Percentiles rank a stretch among this genome's conserved stretches.
These are phyloP conservation scores for Notocelia uddmanniana DNA, from an alignment of 2,888 invertebrate genomes.

Conservation along the genomic window DNA sequence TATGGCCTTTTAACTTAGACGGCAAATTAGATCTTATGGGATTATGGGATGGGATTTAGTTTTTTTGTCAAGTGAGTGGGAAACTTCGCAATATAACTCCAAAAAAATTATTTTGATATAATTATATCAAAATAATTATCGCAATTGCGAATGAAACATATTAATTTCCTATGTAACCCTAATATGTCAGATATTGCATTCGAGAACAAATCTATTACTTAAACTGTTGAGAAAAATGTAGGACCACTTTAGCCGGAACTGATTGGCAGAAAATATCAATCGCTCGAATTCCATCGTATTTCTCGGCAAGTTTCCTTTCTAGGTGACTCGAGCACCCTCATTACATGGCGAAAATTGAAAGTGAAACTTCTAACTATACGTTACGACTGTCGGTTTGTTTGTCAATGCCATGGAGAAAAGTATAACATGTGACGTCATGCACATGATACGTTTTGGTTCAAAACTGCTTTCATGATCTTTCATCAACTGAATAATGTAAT, in stretches of 20 bases:
- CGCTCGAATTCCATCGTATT: constrained; percentile 51
- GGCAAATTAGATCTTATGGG: neutral
- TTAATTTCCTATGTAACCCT: no score
- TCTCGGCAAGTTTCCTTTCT: constrained; percentile 33
- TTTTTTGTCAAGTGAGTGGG: neutral
- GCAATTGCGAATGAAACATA: no score
- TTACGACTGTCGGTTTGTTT: neutral
- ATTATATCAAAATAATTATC: no score
- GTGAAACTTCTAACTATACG: constrained; percentile 31
- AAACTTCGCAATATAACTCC: no score
- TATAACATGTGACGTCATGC: neutral
- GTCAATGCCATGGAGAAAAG: neutral
- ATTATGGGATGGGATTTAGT: neutral
- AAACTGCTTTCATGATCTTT: neutral
- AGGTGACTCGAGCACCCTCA: constrained; percentile 42
- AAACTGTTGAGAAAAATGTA: constrained; percentile 6
- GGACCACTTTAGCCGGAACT: constrained; percentile 55
- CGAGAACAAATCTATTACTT: no score
- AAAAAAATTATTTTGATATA: no score
- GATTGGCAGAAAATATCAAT: constrained; percentile 53
- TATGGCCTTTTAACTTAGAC: no score
- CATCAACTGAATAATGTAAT: no score
- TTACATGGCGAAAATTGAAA: constrained; percentile 41
- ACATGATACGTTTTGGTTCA: no score
- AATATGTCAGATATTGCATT: no score